phyloP scores from a whole-genome alignment of 2,113 vertebrate genomes.

The Catharus bicknelli region DNA sequence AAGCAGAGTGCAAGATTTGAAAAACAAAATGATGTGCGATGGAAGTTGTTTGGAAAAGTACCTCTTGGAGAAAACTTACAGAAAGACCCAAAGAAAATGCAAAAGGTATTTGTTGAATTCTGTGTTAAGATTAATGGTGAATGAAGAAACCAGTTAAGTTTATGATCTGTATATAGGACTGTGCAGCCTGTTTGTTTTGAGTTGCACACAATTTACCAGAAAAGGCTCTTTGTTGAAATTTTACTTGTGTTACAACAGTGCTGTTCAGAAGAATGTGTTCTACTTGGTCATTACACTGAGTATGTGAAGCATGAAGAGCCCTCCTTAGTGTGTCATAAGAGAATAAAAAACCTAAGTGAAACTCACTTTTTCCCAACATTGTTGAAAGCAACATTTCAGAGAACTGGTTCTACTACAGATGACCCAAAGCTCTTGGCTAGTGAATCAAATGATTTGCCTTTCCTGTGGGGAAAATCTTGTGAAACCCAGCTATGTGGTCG shows the following conservation, averaged over 20 bases:
- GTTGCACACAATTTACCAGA: background rate
- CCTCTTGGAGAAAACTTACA: slow-evolving; percentile 76
- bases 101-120: slow-evolving; percentile 79
- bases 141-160: background rate
- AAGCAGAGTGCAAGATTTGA: slow-evolving; percentile 79
- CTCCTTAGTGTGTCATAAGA: background rate
- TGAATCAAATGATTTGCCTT: background rate
- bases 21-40: slow-evolving; percentile 82
- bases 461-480: background rate
- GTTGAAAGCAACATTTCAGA: background rate
- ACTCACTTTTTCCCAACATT: background rate
- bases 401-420: background rate
- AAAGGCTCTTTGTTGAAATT: background rate
- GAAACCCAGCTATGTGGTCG: background rate
- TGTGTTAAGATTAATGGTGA: background rate
- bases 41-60: slow-evolving; percentile 91
- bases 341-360: background rate
- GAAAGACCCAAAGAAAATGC: slow-evolving; percentile 80
- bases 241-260: background rate
- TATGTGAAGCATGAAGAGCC: background rate
- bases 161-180: background rate
- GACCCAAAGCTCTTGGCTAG: background rate
- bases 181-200: background rate
- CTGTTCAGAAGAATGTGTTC: background rate
- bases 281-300: background rate